phyloP scores from a whole-genome alignment of 2,797 vertebrate species.

The Allochrocebus solatus region DNA sequence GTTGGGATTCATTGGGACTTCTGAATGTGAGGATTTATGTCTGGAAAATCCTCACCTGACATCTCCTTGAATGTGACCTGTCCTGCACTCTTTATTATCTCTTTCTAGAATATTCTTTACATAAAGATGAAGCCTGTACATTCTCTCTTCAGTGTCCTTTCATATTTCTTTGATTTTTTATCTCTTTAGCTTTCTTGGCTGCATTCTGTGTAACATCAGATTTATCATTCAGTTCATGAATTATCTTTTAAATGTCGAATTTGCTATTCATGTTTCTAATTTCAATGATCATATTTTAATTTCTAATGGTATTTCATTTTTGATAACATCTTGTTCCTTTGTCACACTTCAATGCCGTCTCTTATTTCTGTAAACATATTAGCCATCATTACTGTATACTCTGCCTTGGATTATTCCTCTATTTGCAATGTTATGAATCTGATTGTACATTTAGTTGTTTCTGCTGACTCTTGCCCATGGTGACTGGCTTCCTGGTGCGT shows the following conservation, averaged over 20 bases:
- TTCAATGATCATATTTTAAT: background rate
- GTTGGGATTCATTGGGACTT: background rate
- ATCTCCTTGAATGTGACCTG: background rate
- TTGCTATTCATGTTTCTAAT: background rate
- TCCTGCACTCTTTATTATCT: background rate
- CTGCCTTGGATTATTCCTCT: accelerated
- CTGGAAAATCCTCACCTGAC: background rate
- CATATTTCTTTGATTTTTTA: background rate
- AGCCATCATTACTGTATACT: background rate
- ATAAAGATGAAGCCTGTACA: accelerated
- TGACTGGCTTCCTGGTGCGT: background rate
- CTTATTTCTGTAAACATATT: background rate
- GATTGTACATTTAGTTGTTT: background rate
- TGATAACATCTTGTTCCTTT: background rate
- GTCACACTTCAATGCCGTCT: background rate
- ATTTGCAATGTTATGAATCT: background rate
- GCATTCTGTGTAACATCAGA: accelerated
- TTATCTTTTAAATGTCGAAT: background rate
- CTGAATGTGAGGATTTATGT: background rate
- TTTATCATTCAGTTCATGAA: too few relatives aligned
- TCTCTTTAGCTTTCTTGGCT: background rate
- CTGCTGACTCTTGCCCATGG: background rate
- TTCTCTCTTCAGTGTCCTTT: background rate
- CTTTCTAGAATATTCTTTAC: background rate
- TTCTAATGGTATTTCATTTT: background rate